Conservation (phyloP, 2,113 vertebrate species). For the Todiramphus chloris region DNA sequence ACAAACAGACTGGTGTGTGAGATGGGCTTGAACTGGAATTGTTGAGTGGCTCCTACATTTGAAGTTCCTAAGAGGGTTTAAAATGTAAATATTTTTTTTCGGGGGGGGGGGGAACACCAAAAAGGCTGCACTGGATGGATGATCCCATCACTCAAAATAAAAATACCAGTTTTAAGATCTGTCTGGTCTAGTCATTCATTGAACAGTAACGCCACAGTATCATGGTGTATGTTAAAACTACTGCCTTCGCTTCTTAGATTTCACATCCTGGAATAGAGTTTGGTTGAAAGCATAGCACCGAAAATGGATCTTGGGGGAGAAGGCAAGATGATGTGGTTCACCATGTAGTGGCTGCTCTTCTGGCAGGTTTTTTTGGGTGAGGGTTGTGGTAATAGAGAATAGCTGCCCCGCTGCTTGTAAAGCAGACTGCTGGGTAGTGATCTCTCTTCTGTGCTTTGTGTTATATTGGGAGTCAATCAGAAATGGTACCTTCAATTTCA, state of each 20-base stretch:
- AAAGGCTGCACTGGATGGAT: not conserved
- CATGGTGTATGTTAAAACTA: not conserved
- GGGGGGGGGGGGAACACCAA: too few species aligned
- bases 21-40: not conserved
- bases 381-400: not conserved
- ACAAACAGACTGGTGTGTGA: not conserved
- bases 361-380: not conserved
- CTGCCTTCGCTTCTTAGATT: not conserved
- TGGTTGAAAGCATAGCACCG: not conserved
- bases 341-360: not conserved
- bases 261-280: not conserved
- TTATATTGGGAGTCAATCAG: not conserved
- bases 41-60: not conserved
- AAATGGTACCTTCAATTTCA: not conserved
- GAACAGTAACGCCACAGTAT: not conserved
- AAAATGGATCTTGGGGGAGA: not conserved
- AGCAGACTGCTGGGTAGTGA: fast-evolving
- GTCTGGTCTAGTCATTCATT: not conserved
- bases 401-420: not conserved
- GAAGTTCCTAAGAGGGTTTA: not conserved
- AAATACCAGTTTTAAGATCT: not conserved
- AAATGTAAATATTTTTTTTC: not conserved
- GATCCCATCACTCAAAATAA: not conserved
- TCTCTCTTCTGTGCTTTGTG: not conserved
- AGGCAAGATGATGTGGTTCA: not conserved